These are phyloP conservation scores for Dryomyza anilis DNA, from an alignment of 2,888 invertebrate genomes.

Conservation along the genomic window DNA sequence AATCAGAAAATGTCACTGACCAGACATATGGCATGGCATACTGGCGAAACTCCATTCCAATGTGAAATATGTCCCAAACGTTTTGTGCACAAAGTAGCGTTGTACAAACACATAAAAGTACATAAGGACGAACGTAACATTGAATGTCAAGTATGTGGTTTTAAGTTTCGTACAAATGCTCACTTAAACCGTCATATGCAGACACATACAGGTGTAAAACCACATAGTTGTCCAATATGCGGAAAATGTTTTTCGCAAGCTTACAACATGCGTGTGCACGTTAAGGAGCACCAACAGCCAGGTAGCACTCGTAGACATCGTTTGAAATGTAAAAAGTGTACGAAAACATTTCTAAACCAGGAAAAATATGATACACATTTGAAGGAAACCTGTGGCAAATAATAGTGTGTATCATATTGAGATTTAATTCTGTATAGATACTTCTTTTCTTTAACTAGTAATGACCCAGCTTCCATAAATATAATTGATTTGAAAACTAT, in stretches of 20 bases:
- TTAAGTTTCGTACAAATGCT: slow-evolving; percentile 61
- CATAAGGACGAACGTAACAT: slow-evolving; percentile 49
- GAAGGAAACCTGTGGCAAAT: too few relatives aligned
- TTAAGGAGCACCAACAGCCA: slow-evolving; percentile 45
- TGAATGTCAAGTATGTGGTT: slow-evolving; percentile 55
- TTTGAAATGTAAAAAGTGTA: slow-evolving; percentile 44
- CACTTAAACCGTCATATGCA: slow-evolving; percentile 62
- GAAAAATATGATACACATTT: slow-evolving; percentile 44
- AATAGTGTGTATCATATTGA: too few relatives aligned
- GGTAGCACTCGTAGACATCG: slow-evolving; percentile 46
- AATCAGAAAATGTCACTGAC: slow-evolving; percentile 45
- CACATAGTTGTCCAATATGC: slow-evolving; percentile 45
- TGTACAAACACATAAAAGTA: slow-evolving; percentile 48
- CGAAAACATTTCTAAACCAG: slow-evolving; percentile 47
- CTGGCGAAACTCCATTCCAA: slow-evolving; percentile 47
- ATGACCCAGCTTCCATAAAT: too few relatives aligned
- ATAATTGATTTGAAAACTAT: too few relatives aligned
- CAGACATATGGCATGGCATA: slow-evolving; percentile 50
- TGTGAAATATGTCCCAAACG: slow-evolving; percentile 46
- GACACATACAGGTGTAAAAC: slow-evolving; percentile 60
- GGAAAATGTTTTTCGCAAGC: slow-evolving; percentile 49
- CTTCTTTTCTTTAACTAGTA: too few relatives aligned
- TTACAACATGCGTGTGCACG: slow-evolving; percentile 49
- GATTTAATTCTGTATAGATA: too few relatives aligned
- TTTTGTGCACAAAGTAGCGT: slow-evolving; percentile 49